Evolutionary conservation across 2,113 vertebrate species (phyloP), one percentile per base, ranked within the genome.

Genomic region (Climacteris rufus): DNA sequence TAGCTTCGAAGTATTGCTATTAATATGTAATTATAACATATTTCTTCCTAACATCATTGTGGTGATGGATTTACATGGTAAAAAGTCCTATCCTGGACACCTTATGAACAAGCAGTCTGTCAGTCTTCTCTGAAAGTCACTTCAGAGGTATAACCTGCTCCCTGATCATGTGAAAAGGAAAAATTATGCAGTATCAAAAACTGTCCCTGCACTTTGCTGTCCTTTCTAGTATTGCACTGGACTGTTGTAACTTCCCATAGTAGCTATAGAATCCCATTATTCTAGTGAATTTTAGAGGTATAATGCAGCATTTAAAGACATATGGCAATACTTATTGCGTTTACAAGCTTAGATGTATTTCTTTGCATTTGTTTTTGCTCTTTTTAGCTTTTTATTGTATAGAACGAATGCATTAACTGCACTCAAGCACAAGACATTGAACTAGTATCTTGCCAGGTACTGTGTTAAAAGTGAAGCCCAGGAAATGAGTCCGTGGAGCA

Each of bases 401-500:
- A 92, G 64, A 94, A 80, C 2, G 13, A 93, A 83, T 25, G 10
- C 8, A 60, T 42, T 80, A 39, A 56, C 65, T 83, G n/a, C 1
- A 0, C 11, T 85, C 42, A 60, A 80, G 33, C 70, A 54, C 33
- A 63, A 69, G 45, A 95, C 44, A 24, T 52, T 76, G 80, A 84
- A 83, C 63, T 74, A 54, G 30, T 96, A 28, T 83, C 44, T 77
- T 89, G 72, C 50, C 66, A 96, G 93, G 50, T 76, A 45, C 42
- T 37, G 50, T 56, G 37, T 60, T 95, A 56, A 74, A 94, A 95
- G 53, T 90, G 91, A 96, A 97, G 89, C 82, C 30, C 49, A 90
- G 74, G 25, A 96, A 97, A 97, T 59, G 75, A 94, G 79, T 85
- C 72, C 78, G 40, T 82, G 80, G 54, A 85, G 92, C 86, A 97